Conservation (phyloP, 2,113 vertebrate genomes). For the Callorhinus ursinus region DNA sequence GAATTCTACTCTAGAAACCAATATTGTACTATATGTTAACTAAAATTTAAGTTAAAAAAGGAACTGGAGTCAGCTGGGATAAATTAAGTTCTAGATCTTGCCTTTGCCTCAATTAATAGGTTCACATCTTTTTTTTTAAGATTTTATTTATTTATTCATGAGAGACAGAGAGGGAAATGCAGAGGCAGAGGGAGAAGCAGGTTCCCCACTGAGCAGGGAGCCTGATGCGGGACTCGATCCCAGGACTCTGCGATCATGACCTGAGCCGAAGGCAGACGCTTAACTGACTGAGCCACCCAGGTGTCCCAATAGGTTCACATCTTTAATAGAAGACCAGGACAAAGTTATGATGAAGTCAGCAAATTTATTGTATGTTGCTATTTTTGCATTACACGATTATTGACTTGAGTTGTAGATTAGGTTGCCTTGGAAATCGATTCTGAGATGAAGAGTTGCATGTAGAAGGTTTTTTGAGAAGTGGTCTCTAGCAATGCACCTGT, state of each 20-base stretch:
- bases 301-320: background rate
- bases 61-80: background rate
- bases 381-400: conserved; percentile 10
- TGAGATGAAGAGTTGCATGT: conserved; percentile 1
- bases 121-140: background rate
- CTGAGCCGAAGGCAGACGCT: too few relatives aligned
- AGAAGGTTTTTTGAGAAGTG: background rate
- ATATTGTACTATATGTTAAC: too few relatives aligned
- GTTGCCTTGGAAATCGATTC: background rate
- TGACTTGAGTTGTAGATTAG: background rate
- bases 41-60: background rate
- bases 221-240: too few relatives aligned
- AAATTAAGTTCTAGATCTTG: background rate
- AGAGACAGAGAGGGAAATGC: too few relatives aligned
- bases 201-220: too few relatives aligned
- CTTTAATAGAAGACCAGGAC: background rate
- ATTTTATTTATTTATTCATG: too few relatives aligned
- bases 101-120: background rate
- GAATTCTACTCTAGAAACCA: too few relatives aligned
- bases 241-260: too few relatives aligned
- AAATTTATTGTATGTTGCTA: background rate
- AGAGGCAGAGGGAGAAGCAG: too few relatives aligned
- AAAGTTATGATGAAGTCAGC: background rate
- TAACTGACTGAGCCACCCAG: too few relatives aligned
- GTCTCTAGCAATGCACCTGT: background rate